Percentiles rank a stretch among this genome's conserved stretches.
Conservation (phyloP, 2,888 invertebrate genomes). For the Hirudinaria manillensis region DNA sequence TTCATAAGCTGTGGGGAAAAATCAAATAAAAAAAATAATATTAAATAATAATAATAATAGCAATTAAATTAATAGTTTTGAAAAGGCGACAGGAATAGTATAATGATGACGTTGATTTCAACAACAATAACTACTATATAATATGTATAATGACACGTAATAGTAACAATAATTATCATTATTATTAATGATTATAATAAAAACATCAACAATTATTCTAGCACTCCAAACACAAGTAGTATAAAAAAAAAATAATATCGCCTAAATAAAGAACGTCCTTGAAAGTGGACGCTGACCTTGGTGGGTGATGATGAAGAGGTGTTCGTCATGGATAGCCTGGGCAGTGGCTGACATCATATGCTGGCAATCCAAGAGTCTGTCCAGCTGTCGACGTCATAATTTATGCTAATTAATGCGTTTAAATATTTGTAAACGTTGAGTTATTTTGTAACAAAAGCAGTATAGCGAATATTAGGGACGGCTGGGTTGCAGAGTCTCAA, state of each 20-base stretch:
- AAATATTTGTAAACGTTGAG: neutral
- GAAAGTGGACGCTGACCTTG: conserved; percentile 66
- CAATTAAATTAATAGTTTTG: too few relatives aligned
- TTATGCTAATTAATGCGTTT: neutral
- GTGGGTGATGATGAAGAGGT: conserved; percentile 92
- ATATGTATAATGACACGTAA: too few relatives aligned
- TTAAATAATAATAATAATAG: neutral
- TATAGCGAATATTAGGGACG: neutral
- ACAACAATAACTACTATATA: too few relatives aligned
- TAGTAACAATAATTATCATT: too few relatives aligned
- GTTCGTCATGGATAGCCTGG: conserved; percentile 84
- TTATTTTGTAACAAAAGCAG: neutral
- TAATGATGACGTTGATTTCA: too few relatives aligned
- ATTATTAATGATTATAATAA: too few relatives aligned
- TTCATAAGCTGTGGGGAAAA: conserved; percentile 67
- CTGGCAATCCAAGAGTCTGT: conserved; percentile 36
- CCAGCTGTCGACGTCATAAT: conserved; percentile 32
- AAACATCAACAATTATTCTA: too few relatives aligned
- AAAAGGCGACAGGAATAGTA: too few relatives aligned
- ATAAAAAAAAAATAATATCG: too few relatives aligned
- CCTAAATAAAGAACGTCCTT: too few relatives aligned
- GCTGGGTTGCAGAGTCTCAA: too few relatives aligned
- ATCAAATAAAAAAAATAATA: conserved; percentile 2
- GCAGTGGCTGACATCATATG: conserved; percentile 29
- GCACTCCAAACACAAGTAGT: too few relatives aligned